Percentiles rank a stretch among this genome's conserved stretches.
Conservation (phyloP, 2,888 invertebrate species). For the Drosophila suboccidentalis region DNA sequence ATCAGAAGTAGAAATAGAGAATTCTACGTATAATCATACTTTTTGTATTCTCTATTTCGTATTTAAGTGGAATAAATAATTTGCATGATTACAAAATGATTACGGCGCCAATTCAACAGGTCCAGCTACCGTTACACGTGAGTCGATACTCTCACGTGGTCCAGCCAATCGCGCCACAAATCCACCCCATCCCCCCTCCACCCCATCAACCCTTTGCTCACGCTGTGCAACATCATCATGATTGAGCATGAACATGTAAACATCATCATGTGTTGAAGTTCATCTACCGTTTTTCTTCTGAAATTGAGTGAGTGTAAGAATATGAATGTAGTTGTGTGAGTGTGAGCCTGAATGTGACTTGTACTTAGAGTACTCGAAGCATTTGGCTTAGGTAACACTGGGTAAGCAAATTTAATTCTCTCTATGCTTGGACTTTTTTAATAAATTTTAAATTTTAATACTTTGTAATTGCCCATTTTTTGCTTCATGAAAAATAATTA, state of each 20-base stretch:
- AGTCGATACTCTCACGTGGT: conserved; percentile 43
- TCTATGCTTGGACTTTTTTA: background rate
- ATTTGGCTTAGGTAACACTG: conserved; percentile 11
- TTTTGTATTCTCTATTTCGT: background rate
- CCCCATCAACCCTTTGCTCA: too few relatives aligned
- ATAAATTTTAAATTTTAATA: too few relatives aligned
- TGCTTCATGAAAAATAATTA: too few relatives aligned
- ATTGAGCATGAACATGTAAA: background rate
- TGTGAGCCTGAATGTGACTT: background rate
- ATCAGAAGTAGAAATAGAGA: too few relatives aligned
- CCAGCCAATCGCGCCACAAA: conserved; percentile 15
- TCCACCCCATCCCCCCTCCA: background rate
- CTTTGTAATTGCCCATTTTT: too few relatives aligned
- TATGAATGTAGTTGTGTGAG: background rate
- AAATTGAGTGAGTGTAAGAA: background rate
- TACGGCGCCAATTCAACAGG: background rate
- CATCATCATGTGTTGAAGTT: conserved; percentile 17
- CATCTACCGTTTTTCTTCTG: conserved; percentile 7
- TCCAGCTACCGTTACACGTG: conserved; percentile 48
- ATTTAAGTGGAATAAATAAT: conserved; percentile 2
- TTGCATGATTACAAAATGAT: conserved; percentile 33
- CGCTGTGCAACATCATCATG: conserved; percentile 5
- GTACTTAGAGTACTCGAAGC: background rate
- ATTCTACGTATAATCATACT: background rate
- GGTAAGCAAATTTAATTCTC: background rate